These are phyloP conservation scores for Fragum sueziense DNA, from an alignment of 2,888 invertebrate genomes.

Conservation along the genomic window DNA sequence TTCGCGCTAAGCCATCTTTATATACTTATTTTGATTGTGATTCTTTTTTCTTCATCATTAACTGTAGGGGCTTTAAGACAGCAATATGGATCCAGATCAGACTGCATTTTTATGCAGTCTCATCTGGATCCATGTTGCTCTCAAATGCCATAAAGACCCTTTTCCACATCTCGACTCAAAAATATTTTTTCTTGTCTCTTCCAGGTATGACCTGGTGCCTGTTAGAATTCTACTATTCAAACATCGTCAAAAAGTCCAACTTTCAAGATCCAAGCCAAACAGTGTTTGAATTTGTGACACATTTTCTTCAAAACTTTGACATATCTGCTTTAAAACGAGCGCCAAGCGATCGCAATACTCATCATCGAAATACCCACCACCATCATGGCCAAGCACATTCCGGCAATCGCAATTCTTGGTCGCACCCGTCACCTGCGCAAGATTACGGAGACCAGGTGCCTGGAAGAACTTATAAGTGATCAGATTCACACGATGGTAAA, in stretches of 20 bases:
- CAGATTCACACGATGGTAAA: background rate
- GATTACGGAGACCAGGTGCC: background rate
- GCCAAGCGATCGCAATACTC: background rate
- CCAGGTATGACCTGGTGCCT: conserved; percentile 16
- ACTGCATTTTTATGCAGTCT: no score
- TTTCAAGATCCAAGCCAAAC: background rate
- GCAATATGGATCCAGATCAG: no score
- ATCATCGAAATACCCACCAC: background rate
- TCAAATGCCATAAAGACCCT: no score
- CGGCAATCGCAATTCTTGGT: background rate
- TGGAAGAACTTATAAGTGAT: background rate
- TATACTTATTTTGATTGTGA: no score
- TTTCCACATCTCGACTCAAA: no score
- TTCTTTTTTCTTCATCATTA: no score
- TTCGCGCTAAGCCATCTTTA: no score
- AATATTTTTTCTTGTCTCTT: background rate
- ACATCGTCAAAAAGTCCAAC: background rate
- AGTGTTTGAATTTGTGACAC: background rate
- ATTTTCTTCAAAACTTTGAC: background rate
- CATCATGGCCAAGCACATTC: background rate
- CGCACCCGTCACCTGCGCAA: background rate
- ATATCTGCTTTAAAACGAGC: conserved; percentile 6
- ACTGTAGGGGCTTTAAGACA: no score
- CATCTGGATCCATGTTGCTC: no score
- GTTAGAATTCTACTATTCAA: background rate